Evolutionary conservation across 1,140 invertebrate species (phyloP).

Genomic region (Caenorhabditis brenneri): DNA sequence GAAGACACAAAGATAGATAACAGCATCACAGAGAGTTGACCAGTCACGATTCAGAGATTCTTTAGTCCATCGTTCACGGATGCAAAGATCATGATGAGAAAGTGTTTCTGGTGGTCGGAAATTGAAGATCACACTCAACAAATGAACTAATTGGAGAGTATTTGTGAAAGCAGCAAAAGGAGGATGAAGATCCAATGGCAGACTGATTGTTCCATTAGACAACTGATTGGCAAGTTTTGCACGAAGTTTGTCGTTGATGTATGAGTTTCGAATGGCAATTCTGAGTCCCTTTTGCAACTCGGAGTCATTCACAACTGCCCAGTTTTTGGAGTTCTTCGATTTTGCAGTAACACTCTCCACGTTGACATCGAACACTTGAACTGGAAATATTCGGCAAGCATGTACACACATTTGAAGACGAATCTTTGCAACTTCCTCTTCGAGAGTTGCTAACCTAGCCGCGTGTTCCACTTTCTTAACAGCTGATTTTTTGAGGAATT

Average conservation of each 20-base stretch:
- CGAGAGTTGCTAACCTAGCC: background rate
- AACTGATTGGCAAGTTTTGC: background rate
- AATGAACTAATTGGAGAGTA: constrained; percentile 19
- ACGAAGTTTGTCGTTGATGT: constrained; percentile 17
- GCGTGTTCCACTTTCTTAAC: constrained; percentile 3
- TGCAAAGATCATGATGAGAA: constrained; percentile 29
- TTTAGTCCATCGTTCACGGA: background rate
- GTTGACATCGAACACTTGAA: constrained; percentile 13
- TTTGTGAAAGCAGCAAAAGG: constrained; percentile 18
- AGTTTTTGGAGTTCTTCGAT: background rate
- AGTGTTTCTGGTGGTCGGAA: constrained; percentile 4
- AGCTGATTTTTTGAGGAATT: background rate
- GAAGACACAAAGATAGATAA: background rate
- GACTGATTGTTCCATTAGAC: constrained; percentile 13
- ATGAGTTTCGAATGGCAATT: constrained; percentile 18
- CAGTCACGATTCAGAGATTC: constrained; percentile 2
- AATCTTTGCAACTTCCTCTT: constrained; percentile 1
- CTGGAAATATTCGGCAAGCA: background rate
- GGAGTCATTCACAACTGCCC: constrained; percentile 24
- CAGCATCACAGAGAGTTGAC: constrained; percentile 30
- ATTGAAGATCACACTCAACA: constrained; percentile 22
- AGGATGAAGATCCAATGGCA: constrained; percentile 1
- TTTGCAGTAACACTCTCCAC: constrained; percentile 16
- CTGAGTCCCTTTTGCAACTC: background rate
- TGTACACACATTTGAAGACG: background rate